Conservation (phyloP, 2,888 invertebrate species). For the Acronicta leporina region DNA sequence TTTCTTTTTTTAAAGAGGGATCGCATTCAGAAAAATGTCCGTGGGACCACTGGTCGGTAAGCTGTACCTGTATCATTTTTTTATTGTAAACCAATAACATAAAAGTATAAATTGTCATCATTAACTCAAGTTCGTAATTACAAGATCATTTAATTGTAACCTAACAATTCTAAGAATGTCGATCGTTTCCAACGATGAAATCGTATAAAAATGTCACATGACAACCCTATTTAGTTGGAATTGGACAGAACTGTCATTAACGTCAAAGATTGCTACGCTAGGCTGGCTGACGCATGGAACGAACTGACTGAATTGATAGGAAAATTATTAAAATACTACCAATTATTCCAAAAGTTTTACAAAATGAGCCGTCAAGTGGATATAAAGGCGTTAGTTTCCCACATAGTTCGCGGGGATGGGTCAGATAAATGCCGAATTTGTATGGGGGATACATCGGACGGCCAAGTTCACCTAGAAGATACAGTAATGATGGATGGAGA, state of each 20-base stretch:
- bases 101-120: too few relatives aligned
- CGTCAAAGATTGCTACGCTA: constrained; percentile 36
- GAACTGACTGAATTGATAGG: constrained; percentile 16
- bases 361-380: constrained; percentile 81
- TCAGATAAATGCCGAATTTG: constrained; percentile 83
- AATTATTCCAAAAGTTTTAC: constrained; percentile 8
- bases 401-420: constrained; percentile 83
- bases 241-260: too few relatives aligned
- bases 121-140: too few relatives aligned
- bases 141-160: too few relatives aligned
- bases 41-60: too few relatives aligned
- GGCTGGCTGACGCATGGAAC: constrained; percentile 39
- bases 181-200: too few relatives aligned
- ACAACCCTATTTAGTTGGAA: neutral
- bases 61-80: too few relatives aligned
- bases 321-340: constrained; percentile 16
- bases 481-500: constrained; percentile 85
- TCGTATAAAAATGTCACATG: too few relatives aligned
- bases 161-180: too few relatives aligned
- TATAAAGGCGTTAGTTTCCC: constrained; percentile 83
- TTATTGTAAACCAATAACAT: too few relatives aligned
- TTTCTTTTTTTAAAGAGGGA: too few relatives aligned
- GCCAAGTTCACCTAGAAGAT: constrained; percentile 82
- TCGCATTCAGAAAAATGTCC: too few relatives aligned
- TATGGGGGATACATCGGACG: constrained; percentile 83